A percentile compares a stretch with the other conserved stretches of the same genome.
Conservation (phyloP, 2,797 vertebrate genomes). For the Dromococcyx pavoninus region DNA sequence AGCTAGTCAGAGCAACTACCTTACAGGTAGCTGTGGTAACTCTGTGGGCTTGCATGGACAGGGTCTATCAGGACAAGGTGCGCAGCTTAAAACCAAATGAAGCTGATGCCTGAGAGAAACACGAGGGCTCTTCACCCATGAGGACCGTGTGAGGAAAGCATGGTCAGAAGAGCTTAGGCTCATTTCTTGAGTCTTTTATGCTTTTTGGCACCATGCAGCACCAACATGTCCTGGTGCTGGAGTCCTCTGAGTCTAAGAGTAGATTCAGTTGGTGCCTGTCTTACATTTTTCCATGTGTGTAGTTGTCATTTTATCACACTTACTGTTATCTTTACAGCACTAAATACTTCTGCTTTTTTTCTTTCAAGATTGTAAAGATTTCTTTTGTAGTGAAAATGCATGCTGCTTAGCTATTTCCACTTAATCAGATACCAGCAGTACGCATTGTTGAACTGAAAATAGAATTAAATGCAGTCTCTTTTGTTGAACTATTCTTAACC, state of each 20-base stretch:
- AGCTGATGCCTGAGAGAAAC: background rate
- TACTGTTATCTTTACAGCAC: background rate
- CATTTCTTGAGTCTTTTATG: background rate
- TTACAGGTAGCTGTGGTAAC: background rate
- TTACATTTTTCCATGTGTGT: background rate
- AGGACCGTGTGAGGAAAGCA: background rate
- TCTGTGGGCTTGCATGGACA: rapidly evolving
- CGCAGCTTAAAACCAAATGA: background rate
- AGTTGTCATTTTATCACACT: background rate
- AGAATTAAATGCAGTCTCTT: background rate
- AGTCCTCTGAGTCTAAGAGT: background rate
- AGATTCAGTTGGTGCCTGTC: background rate
- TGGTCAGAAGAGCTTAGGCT: background rate
- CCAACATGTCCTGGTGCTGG: background rate
- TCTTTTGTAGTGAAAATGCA: background rate
- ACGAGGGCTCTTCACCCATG: background rate
- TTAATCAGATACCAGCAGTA: background rate
- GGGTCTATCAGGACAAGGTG: background rate
- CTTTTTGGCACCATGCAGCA: background rate
- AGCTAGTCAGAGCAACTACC: background rate
- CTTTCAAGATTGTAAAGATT: background rate
- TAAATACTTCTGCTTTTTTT: background rate
- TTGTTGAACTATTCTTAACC: background rate
- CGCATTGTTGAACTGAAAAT: background rate
- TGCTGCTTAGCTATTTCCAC: background rate